These are phyloP conservation scores for Ametastegia equiseti DNA, from an alignment of 2,888 invertebrate species.

Conservation along the genomic window DNA sequence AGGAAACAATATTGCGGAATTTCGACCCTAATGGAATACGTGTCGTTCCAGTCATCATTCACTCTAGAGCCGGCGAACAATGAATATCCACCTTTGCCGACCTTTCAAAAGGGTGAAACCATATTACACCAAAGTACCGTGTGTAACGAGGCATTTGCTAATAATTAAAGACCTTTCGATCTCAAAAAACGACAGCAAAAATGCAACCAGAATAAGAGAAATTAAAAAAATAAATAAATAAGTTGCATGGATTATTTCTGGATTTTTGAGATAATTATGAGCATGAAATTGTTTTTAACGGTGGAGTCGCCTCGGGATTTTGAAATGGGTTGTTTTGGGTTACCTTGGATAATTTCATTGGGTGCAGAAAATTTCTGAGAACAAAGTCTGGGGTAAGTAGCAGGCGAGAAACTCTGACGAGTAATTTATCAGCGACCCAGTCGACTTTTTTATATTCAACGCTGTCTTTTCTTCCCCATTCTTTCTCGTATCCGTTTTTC, in stretches of 20 bases:
- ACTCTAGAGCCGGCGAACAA: constrained; percentile 28
- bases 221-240: background rate
- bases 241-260: too few species aligned
- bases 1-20: constrained; percentile 23
- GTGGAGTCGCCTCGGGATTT: background rate
- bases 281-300: background rate
- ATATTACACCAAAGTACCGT: background rate
- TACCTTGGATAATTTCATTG: constrained; percentile 19
- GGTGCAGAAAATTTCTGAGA: background rate
- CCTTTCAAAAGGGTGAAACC: constrained; percentile 6
- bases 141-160: background rate
- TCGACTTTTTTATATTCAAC: constrained; percentile 24
- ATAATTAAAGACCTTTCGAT: background rate
- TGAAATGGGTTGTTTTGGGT: background rate
- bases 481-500: background rate
- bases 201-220: background rate
- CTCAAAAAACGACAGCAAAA: background rate
- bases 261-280: too few species aligned
- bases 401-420: constrained; percentile 11
- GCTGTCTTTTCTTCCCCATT: background rate
- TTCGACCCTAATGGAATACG: constrained; percentile 26
- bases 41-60: constrained; percentile 32
- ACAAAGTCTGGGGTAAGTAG: constrained; percentile 13
- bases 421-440: constrained; percentile 19
- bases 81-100: constrained; percentile 29